Evolutionary conservation across 2,888 invertebrate genomes (phyloP).

Genomic region (Brenthis daphne): DNA sequence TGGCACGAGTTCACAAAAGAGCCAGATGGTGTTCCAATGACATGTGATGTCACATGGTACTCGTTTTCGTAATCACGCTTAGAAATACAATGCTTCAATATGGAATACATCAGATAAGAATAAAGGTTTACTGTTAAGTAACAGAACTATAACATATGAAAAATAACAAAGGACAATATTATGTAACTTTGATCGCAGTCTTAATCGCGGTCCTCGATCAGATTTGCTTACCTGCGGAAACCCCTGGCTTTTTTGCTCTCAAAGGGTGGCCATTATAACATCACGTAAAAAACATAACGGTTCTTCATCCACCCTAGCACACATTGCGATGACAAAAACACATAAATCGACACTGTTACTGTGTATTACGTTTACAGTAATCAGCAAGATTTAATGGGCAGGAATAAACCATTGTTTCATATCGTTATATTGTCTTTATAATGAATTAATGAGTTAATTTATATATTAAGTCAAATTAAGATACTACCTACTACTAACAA

Average conservation of each 20-base stretch:
- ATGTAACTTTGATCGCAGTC: constrained; percentile 62
- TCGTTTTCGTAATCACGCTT: constrained; percentile 35
- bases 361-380: constrained; percentile 71
- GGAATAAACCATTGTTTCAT: neutral
- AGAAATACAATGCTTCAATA: constrained; percentile 26
- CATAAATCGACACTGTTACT: constrained; percentile 72
- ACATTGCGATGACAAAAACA: constrained; percentile 75
- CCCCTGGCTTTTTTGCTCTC: constrained; percentile 62
- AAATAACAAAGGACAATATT: constrained; percentile 52
- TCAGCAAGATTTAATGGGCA: constrained; percentile 49
- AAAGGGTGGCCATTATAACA: constrained; percentile 76
- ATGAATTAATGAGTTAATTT: too few relatives aligned
- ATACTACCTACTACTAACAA: too few relatives aligned
- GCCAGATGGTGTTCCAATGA: constrained; percentile 26
- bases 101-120: constrained; percentile 41
- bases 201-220: constrained; percentile 70
- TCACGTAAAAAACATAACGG: constrained; percentile 74
- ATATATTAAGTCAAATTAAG: too few relatives aligned
- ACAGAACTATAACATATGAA: constrained; percentile 58
- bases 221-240: constrained; percentile 59
- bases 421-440: too few relatives aligned
- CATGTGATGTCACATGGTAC: constrained; percentile 22
- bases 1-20: constrained; percentile 18
- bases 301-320: constrained; percentile 68
- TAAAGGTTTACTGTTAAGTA: constrained; percentile 63